These are phyloP conservation scores for Elgaria multicarinata DNA, from an alignment of 2,113 vertebrate species.

Conservation along the genomic window DNA sequence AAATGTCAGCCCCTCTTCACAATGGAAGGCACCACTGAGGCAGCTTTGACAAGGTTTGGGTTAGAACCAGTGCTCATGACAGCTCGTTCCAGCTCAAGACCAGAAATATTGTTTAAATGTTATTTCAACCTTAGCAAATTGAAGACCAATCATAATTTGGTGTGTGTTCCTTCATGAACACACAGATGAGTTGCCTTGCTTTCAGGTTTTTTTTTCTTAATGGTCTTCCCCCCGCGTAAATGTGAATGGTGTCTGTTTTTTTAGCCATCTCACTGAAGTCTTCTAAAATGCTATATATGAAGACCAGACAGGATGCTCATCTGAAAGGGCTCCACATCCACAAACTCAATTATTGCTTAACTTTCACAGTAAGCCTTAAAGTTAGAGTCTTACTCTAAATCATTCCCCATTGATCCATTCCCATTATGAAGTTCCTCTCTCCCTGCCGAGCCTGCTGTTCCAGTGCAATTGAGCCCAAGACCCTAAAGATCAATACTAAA, in stretches of 20 bases:
- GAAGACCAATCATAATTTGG: rapidly evolving
- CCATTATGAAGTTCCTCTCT: constrained; percentile 81
- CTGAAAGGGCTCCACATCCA: constrained; percentile 58
- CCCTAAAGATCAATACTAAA: constrained; percentile 84
- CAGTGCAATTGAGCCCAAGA: constrained; percentile 84
- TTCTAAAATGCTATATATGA: not conserved
- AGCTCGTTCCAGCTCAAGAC: not conserved
- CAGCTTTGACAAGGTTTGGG: not conserved
- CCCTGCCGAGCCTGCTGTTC: constrained; percentile 76
- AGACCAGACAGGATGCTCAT: constrained; percentile 57
- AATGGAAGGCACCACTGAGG: not conserved
- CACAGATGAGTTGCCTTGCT: rapidly evolving
- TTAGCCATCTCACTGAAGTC: not conserved
- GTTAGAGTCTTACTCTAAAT: constrained; percentile 78
- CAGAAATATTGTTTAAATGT: not conserved
- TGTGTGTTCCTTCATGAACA: rapidly evolving
- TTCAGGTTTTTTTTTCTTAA: too few species aligned
- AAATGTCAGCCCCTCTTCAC: not conserved
- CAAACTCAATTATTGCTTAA: constrained; percentile 76
- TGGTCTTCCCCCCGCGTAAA: rapidly evolving
- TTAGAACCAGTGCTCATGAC: not conserved
- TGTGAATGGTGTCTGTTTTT: rapidly evolving
- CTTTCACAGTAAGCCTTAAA: constrained; percentile 75
- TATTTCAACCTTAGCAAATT: not conserved
- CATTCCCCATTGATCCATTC: constrained; percentile 82